Evolutionary conservation across 2,113 vertebrate species (phyloP).

Genomic region (Lycocorax pyrrhopterus): DNA sequence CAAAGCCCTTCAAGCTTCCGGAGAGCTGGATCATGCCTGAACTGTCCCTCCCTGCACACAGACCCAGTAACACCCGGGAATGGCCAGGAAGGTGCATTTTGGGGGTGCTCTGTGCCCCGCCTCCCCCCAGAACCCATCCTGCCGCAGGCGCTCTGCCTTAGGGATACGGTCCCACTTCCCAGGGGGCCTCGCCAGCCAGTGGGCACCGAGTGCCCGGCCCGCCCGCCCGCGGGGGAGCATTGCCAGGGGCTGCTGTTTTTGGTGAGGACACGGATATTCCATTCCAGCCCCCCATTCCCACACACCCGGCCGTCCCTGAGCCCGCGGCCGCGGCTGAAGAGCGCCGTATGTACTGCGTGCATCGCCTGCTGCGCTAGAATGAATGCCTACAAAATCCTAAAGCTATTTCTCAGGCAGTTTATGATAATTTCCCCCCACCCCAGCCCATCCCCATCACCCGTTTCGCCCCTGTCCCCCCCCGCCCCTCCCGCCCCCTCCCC

Average conservation of each 20-base stretch:
- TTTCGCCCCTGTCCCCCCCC: neutral
- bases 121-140: neutral
- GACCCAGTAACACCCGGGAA: neutral
- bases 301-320: neutral
- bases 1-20: neutral
- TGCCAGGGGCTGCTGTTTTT: neutral
- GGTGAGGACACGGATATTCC: neutral
- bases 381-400: slow-evolving; percentile 65
- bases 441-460: neutral
- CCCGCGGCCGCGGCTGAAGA: neutral
- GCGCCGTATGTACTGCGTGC: neutral
- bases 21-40: neutral
- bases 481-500: neutral
- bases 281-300: neutral
- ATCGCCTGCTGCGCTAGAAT: slow-evolving; percentile 47
- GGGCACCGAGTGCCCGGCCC: neutral
- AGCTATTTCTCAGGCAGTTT: slow-evolving; percentile 67
- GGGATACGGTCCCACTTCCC: neutral
- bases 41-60: rapidly evolving
- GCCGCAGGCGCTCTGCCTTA: neutral
- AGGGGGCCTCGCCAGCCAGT: neutral
- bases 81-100: neutral
- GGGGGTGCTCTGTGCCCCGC: neutral
- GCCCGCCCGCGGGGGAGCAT: neutral
- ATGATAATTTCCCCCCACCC: neutral